Evolutionary conservation across 2,888 invertebrate species (phyloP), one percentile per base, ranked within the genome.

Genomic region (Oxyscelio sp.): DNA sequence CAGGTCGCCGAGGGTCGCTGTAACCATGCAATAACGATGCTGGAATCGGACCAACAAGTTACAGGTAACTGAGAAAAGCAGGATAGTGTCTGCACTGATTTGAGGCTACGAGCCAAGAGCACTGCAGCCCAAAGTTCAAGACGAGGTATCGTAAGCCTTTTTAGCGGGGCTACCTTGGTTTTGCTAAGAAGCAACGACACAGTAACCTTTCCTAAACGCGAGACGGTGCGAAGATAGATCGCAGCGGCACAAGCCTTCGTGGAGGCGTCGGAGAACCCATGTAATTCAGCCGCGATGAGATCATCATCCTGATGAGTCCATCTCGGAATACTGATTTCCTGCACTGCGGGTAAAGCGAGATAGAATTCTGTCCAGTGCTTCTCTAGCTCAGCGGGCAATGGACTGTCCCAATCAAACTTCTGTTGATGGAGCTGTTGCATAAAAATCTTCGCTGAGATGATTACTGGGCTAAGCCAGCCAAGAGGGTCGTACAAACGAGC

Each of bases 361-460:
- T 45, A 45, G 15, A 45, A 45, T 8, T 45, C 15, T n/a, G 15
- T 45, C 45, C 45, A 45, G 4, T 15, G 21, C 6, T 21, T 19
- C 21, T 11, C 4, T 11, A 21, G 21, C 1, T 19, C 3, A 1
- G 1, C 22, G 11, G 50, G 22, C 21, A 21, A 11, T 13, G 19
- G 21, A 11, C 21, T 22, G 11, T 50, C 50, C 50, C 50, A 50
- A 21, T 21, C 50, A 2, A 45, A 4, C 4, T 45, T 45, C 11
- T 4, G 13, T 8, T 15, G 11, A 45, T 45, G 45, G 3, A 50
- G 11, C 6, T 8, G 4, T 21, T 50, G 50, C 50, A 50, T 50
- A 22, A 50, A 50, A 9, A 50, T 50, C 13, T 50, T 50, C 11
- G 50, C 50, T 8, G 50, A 11, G 22, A 50, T n/a, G 19, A 50